Base-by-base conservation (phyloP, 1,140 invertebrate genomes). In the Anadara kagoshimensis region DNA sequence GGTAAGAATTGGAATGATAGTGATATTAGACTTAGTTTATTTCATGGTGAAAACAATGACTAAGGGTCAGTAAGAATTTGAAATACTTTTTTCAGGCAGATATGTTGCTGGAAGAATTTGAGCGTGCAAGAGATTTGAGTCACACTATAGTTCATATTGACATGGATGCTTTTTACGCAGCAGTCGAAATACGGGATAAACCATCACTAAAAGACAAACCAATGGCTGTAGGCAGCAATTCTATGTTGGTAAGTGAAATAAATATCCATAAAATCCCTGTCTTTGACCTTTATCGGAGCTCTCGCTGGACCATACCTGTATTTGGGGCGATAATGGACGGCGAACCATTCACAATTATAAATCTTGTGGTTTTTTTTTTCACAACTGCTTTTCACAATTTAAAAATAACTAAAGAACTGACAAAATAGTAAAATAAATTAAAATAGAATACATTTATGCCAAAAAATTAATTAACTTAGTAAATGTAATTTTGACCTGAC, bases 101-200 rank as follows among this genome's bases (percentile, higher is more conserved):
- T 72, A 73, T 67, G 29, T 64, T 90, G 11, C 62, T 90, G 20
- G 67, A 76, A 59, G 63, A 84, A 22, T 74, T 92, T 22, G 89
- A 91, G 71, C 41, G 47, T 29, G 62, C 68, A 26, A 68, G 90
- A 71, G 90, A 92, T 83, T 80, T 93, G 11, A 87, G 75, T 67
- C 86, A 86, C n/a, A 90, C 88, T 14, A 91, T 93, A 76, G 91
- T 93, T 11, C 93, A 93, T 78, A 88, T 93, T 58, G 93, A 93
- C 83, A 93, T 93, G 92, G 93, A 94, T 86, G 91, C 91, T 14
- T 93, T 92, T 82, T 94, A 91, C 86, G 93, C 92, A 64, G 91
- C 92, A 44, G 93, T 94, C 3, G 93, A 94, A 84, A 93, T 93
- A 88, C 83, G 90, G 73, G 92, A 93, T 72, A 84, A 92, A 79